A percentile compares a stretch with the other conserved stretches of the same genome.
These are phyloP conservation scores for Myotis lucifugus DNA, from an alignment of 2,113 vertebrate species.

Conservation along the genomic window DNA sequence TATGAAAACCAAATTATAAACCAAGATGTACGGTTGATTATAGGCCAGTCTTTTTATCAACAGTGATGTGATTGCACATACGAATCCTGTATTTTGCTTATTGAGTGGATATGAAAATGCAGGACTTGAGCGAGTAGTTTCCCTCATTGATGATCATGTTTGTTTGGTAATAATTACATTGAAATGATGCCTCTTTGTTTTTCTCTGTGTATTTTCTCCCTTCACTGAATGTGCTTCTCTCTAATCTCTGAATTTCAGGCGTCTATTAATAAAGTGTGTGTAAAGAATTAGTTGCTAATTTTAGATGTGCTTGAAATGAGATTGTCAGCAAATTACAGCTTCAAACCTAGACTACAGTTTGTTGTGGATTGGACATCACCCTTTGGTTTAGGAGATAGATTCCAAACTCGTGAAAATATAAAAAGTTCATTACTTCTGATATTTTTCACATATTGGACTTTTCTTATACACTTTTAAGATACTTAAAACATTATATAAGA, in stretches of 20 bases:
- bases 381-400: not conserved
- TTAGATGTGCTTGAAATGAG: conserved; percentile 70
- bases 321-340: conserved; percentile 71
- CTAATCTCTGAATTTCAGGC: conserved; percentile 68
- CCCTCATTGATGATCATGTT: not conserved
- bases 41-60: not conserved
- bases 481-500: not conserved
- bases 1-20: conserved; percentile 14
- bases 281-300: conserved; percentile 77
- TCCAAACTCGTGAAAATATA: not conserved
- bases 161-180: not conserved
- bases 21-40: not conserved
- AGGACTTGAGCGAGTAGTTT: not conserved
- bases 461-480: not conserved
- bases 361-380: not conserved
- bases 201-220: not conserved
- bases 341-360: not conserved
- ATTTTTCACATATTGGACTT: not conserved
- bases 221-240: not conserved
- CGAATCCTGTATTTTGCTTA: not conserved
- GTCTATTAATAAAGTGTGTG: conserved; percentile 74
- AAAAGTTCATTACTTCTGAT: not conserved
- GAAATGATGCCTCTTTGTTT: not conserved
- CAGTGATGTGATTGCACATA: not conserved
- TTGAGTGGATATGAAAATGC: not conserved